Evolutionary conservation across 2,797 vertebrate genomes (phyloP).

Genomic region (Halcyon badia): DNA sequence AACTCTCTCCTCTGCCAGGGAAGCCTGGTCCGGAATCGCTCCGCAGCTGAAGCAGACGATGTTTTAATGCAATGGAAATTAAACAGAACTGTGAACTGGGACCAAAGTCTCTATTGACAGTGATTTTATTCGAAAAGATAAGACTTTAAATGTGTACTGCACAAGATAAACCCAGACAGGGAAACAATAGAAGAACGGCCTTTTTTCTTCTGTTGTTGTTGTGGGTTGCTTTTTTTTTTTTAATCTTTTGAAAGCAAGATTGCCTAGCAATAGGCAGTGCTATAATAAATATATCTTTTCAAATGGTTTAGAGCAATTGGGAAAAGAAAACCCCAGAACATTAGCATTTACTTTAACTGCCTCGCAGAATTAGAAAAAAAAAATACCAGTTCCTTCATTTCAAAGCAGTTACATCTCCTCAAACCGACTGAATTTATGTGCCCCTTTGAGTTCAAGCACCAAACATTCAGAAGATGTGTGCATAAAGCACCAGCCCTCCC

Average conservation of each 20-base stretch:
- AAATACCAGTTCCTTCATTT: background rate
- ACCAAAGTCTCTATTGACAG: conserved; percentile 47
- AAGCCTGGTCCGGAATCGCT: background rate
- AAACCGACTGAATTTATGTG: background rate
- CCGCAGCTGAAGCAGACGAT: background rate
- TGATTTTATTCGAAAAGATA: conserved; percentile 34
- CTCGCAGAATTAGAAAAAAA: background rate
- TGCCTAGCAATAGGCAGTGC: background rate
- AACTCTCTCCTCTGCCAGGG: background rate
- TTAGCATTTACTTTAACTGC: conserved; percentile 2
- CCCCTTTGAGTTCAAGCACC: background rate
- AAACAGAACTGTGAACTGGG: conserved; percentile 7
- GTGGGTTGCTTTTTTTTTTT: background rate
- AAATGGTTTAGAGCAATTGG: conserved; percentile 12
- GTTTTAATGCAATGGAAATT: conserved; percentile 20
- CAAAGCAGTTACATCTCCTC: background rate
- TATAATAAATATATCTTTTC: background rate
- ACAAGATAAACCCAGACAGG: background rate
- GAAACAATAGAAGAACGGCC: background rate
- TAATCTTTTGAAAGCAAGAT: background rate
- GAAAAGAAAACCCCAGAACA: background rate
- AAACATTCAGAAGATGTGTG: background rate
- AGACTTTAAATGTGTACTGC: conserved; percentile 16
- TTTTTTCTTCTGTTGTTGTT: background rate
- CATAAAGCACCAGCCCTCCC: background rate